Conservation (phyloP, 92 coral and sea anemone genomes). For the Actinostola sp. region DNA sequence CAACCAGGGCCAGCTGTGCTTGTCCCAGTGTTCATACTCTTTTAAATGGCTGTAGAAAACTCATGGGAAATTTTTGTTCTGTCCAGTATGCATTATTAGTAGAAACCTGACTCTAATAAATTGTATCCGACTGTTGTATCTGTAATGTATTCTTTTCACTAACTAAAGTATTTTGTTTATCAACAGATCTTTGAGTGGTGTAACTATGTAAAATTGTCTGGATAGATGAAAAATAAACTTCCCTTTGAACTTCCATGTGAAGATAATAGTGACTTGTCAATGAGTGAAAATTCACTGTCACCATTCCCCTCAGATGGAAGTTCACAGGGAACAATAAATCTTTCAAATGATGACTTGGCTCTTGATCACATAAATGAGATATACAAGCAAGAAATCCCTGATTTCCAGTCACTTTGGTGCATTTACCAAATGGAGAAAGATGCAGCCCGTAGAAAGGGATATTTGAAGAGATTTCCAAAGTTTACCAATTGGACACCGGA, state of each 20-base stretch:
- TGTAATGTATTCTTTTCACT: neutral
- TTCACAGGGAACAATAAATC: too few relatives aligned
- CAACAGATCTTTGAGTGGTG: conserved; percentile 61
- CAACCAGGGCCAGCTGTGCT: too few relatives aligned
- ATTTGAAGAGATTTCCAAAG: conserved; percentile 24
- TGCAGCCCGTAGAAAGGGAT: conserved; percentile 10
- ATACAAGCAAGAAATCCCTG: too few relatives aligned
- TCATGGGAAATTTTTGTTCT: too few relatives aligned
- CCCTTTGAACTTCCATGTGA: conserved; percentile 35
- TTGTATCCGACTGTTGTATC: neutral
- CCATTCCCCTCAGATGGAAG: too few relatives aligned
- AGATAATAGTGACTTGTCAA: neutral
- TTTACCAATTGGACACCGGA: conserved; percentile 17
- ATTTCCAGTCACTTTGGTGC: too few relatives aligned
- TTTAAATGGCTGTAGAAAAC: too few relatives aligned
- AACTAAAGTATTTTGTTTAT: neutral
- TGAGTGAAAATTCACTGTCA: too few relatives aligned
- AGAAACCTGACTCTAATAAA: neutral
- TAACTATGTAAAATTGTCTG: conserved; percentile 32
- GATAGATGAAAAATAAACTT: conserved; percentile 23
- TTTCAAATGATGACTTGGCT: too few relatives aligned
- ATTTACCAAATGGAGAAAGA: conserved; percentile 30
- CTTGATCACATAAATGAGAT: too few relatives aligned
- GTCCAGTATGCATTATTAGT: too few relatives aligned
- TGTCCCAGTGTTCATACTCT: too few relatives aligned